Evolutionary conservation across 2,888 invertebrate genomes (phyloP).

Genomic region (Drosophila merina): DNA sequence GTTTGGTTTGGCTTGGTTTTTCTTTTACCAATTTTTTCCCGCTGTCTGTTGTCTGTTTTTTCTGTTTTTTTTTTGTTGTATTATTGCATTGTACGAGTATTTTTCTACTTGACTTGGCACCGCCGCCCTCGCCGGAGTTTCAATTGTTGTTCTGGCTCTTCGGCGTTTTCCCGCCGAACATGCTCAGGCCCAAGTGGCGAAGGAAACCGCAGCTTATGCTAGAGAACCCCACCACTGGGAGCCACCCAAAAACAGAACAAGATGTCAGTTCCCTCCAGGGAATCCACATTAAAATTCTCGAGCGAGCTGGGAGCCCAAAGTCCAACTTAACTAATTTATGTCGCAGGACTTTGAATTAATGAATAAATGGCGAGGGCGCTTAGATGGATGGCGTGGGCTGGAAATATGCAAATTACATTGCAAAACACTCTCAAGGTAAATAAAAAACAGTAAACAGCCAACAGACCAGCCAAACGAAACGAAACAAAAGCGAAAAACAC

Average conservation of each 20-base stretch:
- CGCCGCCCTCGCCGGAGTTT: constrained; percentile 50
- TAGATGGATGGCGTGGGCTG: constrained; percentile 68
- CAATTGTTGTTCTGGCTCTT: constrained; percentile 41
- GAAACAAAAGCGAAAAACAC: constrained; percentile 63
- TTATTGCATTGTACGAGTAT: constrained; percentile 76
- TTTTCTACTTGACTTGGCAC: constrained; percentile 80
- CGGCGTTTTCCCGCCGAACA: constrained; percentile 37
- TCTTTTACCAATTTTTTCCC: constrained; percentile 15
- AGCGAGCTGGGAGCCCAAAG: constrained; percentile 50
- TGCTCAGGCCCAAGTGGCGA: constrained; percentile 64
- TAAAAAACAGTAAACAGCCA: constrained; percentile 43
- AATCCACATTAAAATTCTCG: constrained; percentile 77
- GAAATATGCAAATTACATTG: constrained; percentile 71
- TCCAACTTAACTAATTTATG: constrained; percentile 80
- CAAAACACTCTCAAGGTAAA: constrained; percentile 49
- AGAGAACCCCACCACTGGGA: constrained; percentile 23
- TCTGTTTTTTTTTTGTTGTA: constrained; percentile 42
- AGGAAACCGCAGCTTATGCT: constrained; percentile 75
- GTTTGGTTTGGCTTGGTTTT: constrained; percentile 53
- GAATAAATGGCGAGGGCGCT: constrained; percentile 78
- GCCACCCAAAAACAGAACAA: constrained; percentile 7
- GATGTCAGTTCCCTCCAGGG: constrained; percentile 40
- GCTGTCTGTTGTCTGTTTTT: constrained; percentile 19
- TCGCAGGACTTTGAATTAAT: constrained; percentile 78
- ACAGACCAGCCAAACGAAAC: constrained; percentile 33